Percentiles rank a stretch among this genome's conserved stretches.
These are phyloP conservation scores for Protodeltote pygarga DNA, from an alignment of 2,888 invertebrate species.

Conservation along the genomic window DNA sequence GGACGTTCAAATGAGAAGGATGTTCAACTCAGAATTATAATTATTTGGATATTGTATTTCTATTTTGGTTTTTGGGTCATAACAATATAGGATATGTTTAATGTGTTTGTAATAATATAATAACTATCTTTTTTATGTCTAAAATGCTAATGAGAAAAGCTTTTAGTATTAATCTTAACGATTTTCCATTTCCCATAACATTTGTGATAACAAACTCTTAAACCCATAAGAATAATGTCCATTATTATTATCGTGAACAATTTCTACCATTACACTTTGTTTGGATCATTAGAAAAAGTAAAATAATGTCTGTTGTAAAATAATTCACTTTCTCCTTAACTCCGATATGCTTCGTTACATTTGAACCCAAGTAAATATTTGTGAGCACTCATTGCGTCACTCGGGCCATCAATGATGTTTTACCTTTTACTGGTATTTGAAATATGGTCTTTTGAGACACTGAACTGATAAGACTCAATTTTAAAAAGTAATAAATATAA, in stretches of 20 bases:
- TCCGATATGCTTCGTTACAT: slow-evolving; percentile 54
- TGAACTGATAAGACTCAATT: too few relatives aligned
- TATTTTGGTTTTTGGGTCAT: too few relatives aligned
- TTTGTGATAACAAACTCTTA: slow-evolving; percentile 2
- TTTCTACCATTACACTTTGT: slow-evolving; percentile 19
- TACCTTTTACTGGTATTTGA: not conserved
- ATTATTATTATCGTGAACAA: slow-evolving; percentile 12
- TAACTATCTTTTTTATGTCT: not conserved
- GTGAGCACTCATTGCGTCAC: slow-evolving; percentile 51
- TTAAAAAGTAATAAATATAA: too few relatives aligned
- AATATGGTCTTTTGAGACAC: slow-evolving; percentile 4
- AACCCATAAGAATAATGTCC: slow-evolving; percentile 13
- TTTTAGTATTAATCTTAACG: slow-evolving; percentile 4
- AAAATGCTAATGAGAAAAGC: not conserved
- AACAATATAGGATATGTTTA: too few relatives aligned
- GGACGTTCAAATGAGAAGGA: too few relatives aligned
- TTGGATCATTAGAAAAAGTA: slow-evolving; percentile 21
- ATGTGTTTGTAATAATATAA: too few relatives aligned
- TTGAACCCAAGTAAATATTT: slow-evolving; percentile 45
- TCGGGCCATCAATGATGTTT: slow-evolving; percentile 10
- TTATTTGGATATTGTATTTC: too few relatives aligned
- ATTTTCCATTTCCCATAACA: slow-evolving; percentile 4
- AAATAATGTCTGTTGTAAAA: slow-evolving; percentile 31
- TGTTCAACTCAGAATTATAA: too few relatives aligned
- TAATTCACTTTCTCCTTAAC: slow-evolving; percentile 47